phyloP scores from a whole-genome alignment of 2,113 vertebrate genomes.

The Bufo gargarizans region DNA sequence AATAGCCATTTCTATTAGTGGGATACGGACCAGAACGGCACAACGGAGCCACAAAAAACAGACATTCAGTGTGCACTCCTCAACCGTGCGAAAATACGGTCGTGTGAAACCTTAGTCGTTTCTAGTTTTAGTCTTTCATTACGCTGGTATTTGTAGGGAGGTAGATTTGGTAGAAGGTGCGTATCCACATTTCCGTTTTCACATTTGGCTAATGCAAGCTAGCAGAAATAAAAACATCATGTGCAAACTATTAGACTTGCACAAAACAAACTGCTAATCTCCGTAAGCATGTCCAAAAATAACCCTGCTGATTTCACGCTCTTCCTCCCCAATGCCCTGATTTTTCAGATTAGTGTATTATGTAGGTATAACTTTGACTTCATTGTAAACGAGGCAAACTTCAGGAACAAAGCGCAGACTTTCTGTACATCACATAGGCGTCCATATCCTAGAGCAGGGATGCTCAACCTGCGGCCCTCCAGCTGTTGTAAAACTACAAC shows the following conservation, averaged over 20 bases:
- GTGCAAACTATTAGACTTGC: conserved; percentile 48
- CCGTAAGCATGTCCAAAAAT: conserved; percentile 49
- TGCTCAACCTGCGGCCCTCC: too few relatives aligned
- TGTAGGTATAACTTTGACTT: not conserved
- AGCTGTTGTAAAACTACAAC: too few relatives aligned
- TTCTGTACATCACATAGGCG: not conserved
- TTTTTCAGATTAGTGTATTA: conserved; percentile 25
- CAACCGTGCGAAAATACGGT: too few relatives aligned
- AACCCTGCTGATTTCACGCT: conserved; percentile 29
- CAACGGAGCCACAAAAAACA: too few relatives aligned
- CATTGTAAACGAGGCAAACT: conserved; percentile 8
- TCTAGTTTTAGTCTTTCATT: not conserved
- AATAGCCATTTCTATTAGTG: too few relatives aligned
- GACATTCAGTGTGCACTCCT: too few relatives aligned
- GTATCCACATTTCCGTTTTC: not conserved
- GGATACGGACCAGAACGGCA: too few relatives aligned
- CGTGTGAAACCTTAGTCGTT: not conserved
- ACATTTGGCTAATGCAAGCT: not conserved
- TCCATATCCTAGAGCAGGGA: too few relatives aligned
- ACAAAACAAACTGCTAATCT: conserved; percentile 46
- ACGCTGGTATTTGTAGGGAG: too few relatives aligned
- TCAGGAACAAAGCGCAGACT: not conserved
- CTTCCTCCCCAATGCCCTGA: conserved; percentile 16
- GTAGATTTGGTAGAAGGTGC: not conserved
- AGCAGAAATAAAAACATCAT: conserved; percentile 39